Evolutionary conservation across 2,113 vertebrate genomes (phyloP).

Genomic region (Myotis davidii): DNA sequence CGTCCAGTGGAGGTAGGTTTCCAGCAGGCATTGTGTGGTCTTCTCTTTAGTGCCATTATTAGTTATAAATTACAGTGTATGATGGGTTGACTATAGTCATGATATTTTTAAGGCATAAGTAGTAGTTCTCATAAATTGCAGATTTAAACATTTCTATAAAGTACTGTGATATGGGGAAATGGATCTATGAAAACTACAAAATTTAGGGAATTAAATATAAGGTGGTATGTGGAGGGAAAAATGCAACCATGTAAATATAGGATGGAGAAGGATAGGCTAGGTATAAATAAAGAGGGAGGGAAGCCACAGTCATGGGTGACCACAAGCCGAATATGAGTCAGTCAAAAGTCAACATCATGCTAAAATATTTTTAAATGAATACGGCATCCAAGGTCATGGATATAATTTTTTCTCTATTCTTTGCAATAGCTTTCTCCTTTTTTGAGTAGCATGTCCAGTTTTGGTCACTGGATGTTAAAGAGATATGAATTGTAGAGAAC

Average conservation of each 20-base stretch:
- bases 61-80: background rate
- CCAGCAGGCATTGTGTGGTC: background rate
- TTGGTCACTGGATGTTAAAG: background rate
- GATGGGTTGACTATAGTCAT: background rate
- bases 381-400: background rate
- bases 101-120: background rate
- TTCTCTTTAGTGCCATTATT: background rate
- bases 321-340: background rate
- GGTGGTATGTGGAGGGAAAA: background rate
- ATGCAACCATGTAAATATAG: background rate
- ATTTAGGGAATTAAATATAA: background rate
- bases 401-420: background rate
- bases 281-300: background rate
- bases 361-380: background rate
- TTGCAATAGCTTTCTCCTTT: background rate
- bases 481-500: background rate
- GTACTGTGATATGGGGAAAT: background rate
- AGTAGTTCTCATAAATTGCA: background rate
- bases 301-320: background rate
- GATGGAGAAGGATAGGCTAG: background rate
- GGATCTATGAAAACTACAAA: background rate
- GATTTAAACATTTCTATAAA: background rate
- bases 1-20: slow-evolving; percentile 92
- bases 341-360: background rate
- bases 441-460: background rate